Base-by-base conservation (phyloP, 2,797 vertebrate species). In the Alca torda region DNA sequence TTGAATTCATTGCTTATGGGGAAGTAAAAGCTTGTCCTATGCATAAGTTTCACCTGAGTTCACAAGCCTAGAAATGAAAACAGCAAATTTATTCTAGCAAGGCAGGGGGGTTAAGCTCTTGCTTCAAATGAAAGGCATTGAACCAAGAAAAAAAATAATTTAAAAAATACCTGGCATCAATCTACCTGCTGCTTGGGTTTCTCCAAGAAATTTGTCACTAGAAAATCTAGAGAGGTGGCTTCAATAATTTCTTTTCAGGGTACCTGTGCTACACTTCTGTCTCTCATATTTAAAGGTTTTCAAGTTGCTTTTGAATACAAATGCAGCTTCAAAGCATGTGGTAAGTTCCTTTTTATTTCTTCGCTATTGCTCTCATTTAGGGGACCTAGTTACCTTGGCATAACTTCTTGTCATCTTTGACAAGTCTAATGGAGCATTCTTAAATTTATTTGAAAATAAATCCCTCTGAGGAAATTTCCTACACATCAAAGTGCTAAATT, bases 361-460 rank as follows among this genome's bases (percentile, higher is more conserved):
- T 87, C 72, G 10, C 37, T 65, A 33, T 46, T 77, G 19, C 20
- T 78, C 4, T 88, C 30, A 68, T 68, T 91, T 93, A 84, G 18
- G 23, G 61, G 21, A 88, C 75, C 51, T 61, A 16, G 26, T 81
- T 91, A 57, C 30, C 20, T 75, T 93, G 85, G 25, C 30, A 35
- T 39, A 61, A 46, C 65, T 88, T 94, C 57, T 59, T 69, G 54
- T 61, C n/a, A 51, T 65, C 73, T 93, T 81, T 51, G 37, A 90
- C 51, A 82, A 79, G 64, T 46, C 69, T 95, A 91, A 63, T 39
- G 57, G 43, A 76, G 69, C 21, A 54, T 90, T 88, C 54, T 81
- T 94, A 72, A 86, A 54, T 26, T 61, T 76, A 63, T 25, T 91
- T 90, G 53, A 90, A 93, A 75, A 91, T 23, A 78, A 91, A 90